A percentile compares a stretch with the other conserved stretches of the same genome.
Evolutionary conservation across 1,140 invertebrate genomes (phyloP).

Genomic region (Hypsibius dujardini): DNA sequence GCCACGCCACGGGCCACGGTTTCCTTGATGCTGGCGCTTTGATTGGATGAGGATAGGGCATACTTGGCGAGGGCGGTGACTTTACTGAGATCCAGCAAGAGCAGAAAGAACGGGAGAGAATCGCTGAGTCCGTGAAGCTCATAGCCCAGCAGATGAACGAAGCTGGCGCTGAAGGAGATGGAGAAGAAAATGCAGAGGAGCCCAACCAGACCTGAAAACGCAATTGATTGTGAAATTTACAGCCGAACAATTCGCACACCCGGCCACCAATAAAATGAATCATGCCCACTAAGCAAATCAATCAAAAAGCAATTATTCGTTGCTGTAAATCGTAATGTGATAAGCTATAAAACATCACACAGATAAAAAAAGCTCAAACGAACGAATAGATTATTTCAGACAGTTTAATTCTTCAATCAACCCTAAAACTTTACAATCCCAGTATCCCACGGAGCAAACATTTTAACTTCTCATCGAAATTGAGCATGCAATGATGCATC

Average conservation of each 20-base stretch:
- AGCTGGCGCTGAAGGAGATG: conserved; percentile 62
- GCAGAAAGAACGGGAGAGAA: conserved; percentile 67
- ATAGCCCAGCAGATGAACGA: conserved; percentile 58
- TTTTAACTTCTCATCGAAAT: too few species aligned
- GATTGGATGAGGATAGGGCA: conserved; percentile 56
- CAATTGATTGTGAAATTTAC: too few species aligned
- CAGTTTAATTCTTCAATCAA: too few species aligned
- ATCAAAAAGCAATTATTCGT: too few species aligned
- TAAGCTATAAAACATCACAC: too few species aligned
- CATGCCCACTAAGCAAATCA: conserved; percentile 7
- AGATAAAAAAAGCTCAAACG: too few species aligned
- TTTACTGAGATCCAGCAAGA: conserved; percentile 81
- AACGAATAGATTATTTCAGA: too few species aligned
- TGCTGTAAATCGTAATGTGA: too few species aligned
- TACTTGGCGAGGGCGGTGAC: conserved; percentile 68
- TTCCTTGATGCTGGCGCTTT: conserved; percentile 43
- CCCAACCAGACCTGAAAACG: conserved; percentile 54
- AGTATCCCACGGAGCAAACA: too few species aligned
- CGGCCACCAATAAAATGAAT: not conserved
- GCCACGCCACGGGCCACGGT: conserved; percentile 41
- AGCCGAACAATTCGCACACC: not conserved
- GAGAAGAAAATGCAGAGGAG: conserved; percentile 71
- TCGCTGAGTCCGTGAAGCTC: conserved; percentile 67
- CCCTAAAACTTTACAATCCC: too few species aligned
- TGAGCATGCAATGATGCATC: too few species aligned